Conservation (phyloP, 2,888 invertebrate genomes). For the Stegophylla sp. region DNA sequence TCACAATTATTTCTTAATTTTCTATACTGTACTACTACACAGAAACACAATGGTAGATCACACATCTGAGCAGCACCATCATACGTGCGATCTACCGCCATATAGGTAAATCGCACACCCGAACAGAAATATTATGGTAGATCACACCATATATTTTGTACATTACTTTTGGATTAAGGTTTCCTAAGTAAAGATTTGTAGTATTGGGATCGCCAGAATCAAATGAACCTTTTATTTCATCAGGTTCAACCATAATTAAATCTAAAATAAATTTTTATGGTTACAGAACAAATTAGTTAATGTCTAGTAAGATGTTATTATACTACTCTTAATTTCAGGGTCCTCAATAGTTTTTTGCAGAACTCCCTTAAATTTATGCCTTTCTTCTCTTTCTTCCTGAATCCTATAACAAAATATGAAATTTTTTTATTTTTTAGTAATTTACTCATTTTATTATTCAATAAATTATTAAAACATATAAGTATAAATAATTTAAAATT, state of each 20-base stretch:
- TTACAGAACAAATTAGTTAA: not conserved
- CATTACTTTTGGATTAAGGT: conserved; percentile 90
- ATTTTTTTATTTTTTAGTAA: conserved; percentile 24
- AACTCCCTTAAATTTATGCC: conserved; percentile 87
- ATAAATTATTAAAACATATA: conserved; percentile 28
- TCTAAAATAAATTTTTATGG: conserved; percentile 39
- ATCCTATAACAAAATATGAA: conserved; percentile 71
- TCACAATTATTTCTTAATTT: no score
- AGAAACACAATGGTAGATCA: no score
- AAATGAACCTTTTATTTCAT: conserved; percentile 73
- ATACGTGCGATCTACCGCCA: no score
- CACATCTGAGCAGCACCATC: no score
- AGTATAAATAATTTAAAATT: conserved; percentile 64
- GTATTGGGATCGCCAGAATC: conserved; percentile 97
- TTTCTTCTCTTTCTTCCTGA: conserved; percentile 95
- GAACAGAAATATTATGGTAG: not conserved
- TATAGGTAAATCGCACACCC: no score
- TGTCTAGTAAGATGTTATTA: conserved; percentile 16
- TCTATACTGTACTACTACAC: no score
- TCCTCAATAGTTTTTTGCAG: conserved; percentile 67
- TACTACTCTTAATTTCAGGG: conserved; percentile 61
- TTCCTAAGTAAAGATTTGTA: conserved; percentile 96
- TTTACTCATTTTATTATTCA: conserved; percentile 30
- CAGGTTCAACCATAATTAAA: conserved; percentile 54
- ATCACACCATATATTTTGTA: conserved; percentile 2